Evolutionary conservation across 1,140 invertebrate species (phyloP).

Genomic region (Antheraea pernyi): DNA sequence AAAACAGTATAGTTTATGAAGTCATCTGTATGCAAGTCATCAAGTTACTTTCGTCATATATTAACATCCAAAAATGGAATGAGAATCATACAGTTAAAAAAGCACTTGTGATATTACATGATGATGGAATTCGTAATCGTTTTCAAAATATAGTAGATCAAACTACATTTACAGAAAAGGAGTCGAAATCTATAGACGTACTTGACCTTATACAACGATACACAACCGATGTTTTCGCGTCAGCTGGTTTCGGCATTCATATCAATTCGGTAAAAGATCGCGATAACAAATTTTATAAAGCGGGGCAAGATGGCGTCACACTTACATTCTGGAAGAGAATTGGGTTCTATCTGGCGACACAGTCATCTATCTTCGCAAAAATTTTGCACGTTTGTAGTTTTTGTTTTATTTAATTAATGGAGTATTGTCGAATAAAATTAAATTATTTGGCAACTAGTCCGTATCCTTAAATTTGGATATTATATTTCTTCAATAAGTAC

Average conservation of each 20-base stretch:
- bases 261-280: neutral
- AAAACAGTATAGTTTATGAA: no score
- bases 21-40: no score
- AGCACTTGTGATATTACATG: no score
- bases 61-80: no score
- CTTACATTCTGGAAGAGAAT: slow-evolving; percentile 2
- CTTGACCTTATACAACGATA: neutral
- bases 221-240: neutral
- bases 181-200: neutral
- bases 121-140: no score
- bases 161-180: neutral
- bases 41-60: no score
- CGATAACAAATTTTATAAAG: neutral
- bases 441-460: no score
- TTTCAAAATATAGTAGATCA: no score
- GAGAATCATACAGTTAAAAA: no score
- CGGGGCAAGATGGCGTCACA: neutral
- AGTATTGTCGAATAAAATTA: no score
- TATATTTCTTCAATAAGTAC: no score
- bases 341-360: neutral
- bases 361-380: neutral
- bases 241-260: neutral
- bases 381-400: neutral
- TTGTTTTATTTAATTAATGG: neutral
- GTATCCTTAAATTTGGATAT: no score